Evolutionary conservation across 2,113 vertebrate species (phyloP).

Genomic region (Serilophus lunatus): DNA sequence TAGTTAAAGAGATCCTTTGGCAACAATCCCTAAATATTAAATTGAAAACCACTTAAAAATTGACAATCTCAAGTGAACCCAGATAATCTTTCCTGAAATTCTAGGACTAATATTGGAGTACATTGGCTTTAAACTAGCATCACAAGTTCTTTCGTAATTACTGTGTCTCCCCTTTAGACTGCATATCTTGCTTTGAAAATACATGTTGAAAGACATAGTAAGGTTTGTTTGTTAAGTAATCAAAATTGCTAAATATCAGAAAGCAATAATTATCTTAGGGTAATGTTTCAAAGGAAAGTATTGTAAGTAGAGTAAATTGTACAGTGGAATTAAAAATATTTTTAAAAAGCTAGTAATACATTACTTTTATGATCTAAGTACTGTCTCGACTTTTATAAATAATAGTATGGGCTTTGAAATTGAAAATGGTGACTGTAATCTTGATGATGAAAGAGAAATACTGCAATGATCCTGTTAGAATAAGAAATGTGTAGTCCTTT

Average conservation of each 20-base stretch:
- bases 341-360: neutral
- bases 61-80: neutral
- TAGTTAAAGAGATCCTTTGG: neutral
- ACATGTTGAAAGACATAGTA: neutral
- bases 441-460: neutral
- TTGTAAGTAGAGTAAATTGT: neutral
- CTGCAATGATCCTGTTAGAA: neutral
- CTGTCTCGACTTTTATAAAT: fast-evolving
- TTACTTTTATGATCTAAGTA: neutral
- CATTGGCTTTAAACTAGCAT: neutral
- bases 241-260: neutral
- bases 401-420: neutral
- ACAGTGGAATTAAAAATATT: neutral
- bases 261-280: neutral
- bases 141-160: neutral
- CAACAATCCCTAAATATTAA: neutral
- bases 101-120: neutral
- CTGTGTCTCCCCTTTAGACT: neutral
- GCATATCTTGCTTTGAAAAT: neutral
- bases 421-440: neutral
- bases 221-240: neutral
- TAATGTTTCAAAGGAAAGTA: neutral
- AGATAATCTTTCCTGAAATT: slow-evolving; percentile 11
- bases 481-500: neutral
- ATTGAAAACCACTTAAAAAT: neutral